Evolutionary conservation across 2,113 vertebrate species (phyloP).

Genomic region (Formicarius rufipectus): DNA sequence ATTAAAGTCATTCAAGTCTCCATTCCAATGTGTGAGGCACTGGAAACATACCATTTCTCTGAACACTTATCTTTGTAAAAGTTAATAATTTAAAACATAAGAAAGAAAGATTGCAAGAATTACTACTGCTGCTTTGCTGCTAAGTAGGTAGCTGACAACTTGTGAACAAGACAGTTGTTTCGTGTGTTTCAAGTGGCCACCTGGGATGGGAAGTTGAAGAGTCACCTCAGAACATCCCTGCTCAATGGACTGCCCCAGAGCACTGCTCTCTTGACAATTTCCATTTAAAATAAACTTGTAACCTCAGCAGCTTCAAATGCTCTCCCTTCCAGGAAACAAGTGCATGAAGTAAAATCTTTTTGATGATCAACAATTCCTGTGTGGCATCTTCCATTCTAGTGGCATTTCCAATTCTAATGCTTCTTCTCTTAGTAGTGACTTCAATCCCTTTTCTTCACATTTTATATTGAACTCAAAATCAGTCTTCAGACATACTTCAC

Average conservation of each 20-base stretch:
- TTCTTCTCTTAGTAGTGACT: neutral
- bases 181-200: neutral
- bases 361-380: neutral
- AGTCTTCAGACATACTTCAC: neutral
- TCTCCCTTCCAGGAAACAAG: neutral
- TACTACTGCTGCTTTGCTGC: neutral
- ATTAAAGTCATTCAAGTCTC: neutral
- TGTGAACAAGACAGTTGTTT: neutral
- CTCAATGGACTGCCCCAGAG: neutral
- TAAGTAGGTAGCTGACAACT: neutral
- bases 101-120: neutral
- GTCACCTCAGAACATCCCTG: no score
- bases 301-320: neutral
- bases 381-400: neutral
- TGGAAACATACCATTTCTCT: neutral
- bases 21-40: neutral
- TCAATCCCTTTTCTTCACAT: neutral
- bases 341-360: neutral
- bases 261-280: neutral
- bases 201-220: neutral
- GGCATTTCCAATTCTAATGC: neutral
- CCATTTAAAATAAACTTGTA: neutral
- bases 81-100: neutral
- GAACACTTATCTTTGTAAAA: neutral
- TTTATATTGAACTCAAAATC: neutral